These are phyloP conservation scores for Xanthorhoe designata DNA, from an alignment of 2,888 invertebrate genomes.

Conservation along the genomic window DNA sequence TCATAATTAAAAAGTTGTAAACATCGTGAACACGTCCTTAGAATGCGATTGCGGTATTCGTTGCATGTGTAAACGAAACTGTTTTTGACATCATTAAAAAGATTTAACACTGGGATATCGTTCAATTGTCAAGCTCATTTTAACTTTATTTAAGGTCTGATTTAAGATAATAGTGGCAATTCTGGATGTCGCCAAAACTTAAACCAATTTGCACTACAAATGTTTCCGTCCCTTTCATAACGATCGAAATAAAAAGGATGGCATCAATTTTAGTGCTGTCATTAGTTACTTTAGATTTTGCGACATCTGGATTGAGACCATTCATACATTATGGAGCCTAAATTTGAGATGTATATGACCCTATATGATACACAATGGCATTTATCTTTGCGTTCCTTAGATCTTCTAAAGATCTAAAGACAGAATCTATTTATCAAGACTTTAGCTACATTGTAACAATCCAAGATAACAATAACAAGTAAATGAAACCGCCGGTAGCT, in stretches of 20 bases:
- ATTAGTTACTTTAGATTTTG: too few relatives aligned
- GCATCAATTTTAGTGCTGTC: too few relatives aligned
- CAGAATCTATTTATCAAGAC: background rate
- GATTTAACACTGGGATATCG: constrained; percentile 33
- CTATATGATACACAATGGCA: too few relatives aligned
- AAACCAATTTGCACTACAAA: too few relatives aligned
- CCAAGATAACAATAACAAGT: background rate
- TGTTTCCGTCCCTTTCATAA: too few relatives aligned
- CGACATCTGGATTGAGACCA: too few relatives aligned
- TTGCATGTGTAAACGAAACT: constrained; percentile 38
- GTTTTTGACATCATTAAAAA: constrained; percentile 39
- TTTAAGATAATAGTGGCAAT: constrained; percentile 11
- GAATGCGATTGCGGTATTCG: constrained; percentile 31
- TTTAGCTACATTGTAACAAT: background rate
- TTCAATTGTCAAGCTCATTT: constrained; percentile 35
- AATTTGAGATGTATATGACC: too few relatives aligned
- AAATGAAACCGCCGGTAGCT: background rate
- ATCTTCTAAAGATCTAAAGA: background rate
- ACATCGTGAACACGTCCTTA: constrained; percentile 17
- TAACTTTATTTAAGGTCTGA: constrained; percentile 21
- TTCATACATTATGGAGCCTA: too few relatives aligned
- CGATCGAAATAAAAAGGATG: too few relatives aligned
- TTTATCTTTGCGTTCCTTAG: too few relatives aligned
- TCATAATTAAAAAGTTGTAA: background rate
- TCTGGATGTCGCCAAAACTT: too few relatives aligned